Conservation (phyloP, 2,797 vertebrate species). For the Botia almorhae region DNA sequence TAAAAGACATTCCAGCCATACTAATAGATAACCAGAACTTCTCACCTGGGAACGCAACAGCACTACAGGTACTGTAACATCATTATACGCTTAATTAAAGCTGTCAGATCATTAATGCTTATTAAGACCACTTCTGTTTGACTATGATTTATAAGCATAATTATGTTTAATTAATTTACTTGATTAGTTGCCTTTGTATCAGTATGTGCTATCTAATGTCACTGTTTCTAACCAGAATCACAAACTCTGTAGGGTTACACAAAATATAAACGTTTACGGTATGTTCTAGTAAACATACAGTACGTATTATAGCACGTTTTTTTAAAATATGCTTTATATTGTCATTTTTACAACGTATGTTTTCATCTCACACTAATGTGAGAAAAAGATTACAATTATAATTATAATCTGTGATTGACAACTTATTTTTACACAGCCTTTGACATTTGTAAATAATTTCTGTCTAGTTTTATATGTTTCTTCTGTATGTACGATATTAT, state of each 20-base stretch:
- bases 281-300: background rate
- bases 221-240: too few relatives aligned
- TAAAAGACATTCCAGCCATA: constrained; percentile 54
- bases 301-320: background rate
- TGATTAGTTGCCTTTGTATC: background rate
- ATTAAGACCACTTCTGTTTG: background rate
- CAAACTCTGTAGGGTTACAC: too few relatives aligned
- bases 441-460: background rate
- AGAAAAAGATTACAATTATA: background rate
- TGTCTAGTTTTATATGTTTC: background rate
- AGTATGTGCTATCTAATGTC: background rate
- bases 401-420: background rate
- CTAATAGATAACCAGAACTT: constrained; percentile 33
- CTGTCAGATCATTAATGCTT: background rate
- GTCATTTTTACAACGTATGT: background rate
- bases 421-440: background rate
- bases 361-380: background rate
- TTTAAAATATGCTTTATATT: background rate
- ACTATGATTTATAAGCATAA: background rate
- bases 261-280: background rate
- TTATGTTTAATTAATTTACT: background rate
- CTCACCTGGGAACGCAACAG: background rate
- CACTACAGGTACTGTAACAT: constrained; percentile 38
- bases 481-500: background rate
- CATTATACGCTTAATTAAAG: background rate